Evolutionary conservation across 2,113 vertebrate species (phyloP), one percentile per base, ranked within the genome.

Genomic region (Halichoerus grypus): DNA sequence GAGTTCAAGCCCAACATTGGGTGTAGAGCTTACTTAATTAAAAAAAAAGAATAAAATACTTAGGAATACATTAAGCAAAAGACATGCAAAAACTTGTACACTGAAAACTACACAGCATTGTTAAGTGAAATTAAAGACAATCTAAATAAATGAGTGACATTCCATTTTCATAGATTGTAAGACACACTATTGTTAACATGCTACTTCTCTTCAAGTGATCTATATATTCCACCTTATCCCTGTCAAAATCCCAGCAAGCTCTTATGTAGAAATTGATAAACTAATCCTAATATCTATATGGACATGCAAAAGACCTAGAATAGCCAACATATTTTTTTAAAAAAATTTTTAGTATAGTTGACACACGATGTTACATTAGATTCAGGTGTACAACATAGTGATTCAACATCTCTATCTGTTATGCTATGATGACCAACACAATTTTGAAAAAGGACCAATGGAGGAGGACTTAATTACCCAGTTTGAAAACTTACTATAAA

Each of bases 31-130:
- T 74, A 74, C 39, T 26, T 42, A 42, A 42, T 42, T 13, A 72
- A 72, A 71, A 36, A 71, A 88, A 76, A 87, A 96, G 46, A 65
- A 83, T 65, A 91, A 95, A 84, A 91, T 53, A 53, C 82, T 53
- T 65, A 93, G 12, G 14, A 76, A 82, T 83, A 71, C 24, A 79
- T 61, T 46, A 85, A 72, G 28, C 76, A 93, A 88, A 95, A 57
- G 31, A 51, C 26, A 71, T 57, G 46, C 59, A 93, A 95, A 92
- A 69, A n/a, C 4, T 31, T 67, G 18, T 74, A 61, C 22, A 87
- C 15, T 82, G 21, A 82, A 95, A 74, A 93, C n/a, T 49, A 80
- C 8, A 91, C 79, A 86, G n/a, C 39, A 76, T 1, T 65, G 14
- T 51, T 91, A 87, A 71, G 51, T 77, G 13, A 91, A 67, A 51